phyloP scores from a whole-genome alignment of 2,113 vertebrate species.

The Platycercus adscitus region DNA sequence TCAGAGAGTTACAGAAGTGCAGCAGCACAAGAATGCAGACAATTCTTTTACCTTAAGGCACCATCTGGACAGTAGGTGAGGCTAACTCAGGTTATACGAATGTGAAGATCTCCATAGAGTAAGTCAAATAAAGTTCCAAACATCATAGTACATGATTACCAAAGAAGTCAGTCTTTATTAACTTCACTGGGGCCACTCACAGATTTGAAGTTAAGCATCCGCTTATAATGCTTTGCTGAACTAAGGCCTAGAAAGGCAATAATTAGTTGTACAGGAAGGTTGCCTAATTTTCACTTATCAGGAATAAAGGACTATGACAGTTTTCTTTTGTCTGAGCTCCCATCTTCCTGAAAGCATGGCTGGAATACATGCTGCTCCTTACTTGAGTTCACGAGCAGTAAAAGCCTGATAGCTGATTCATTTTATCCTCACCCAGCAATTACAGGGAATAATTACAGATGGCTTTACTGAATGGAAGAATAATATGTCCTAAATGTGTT shows the following conservation, averaged over 20 bases:
- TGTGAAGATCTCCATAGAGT: not conserved
- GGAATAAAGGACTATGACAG: not conserved
- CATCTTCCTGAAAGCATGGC: not conserved
- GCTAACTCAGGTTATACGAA: not conserved
- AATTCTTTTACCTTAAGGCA: not conserved
- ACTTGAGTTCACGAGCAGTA: not conserved
- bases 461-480: conserved; percentile 35
- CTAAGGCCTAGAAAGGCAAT: not conserved
- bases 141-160: not conserved
- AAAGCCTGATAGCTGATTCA: conserved; percentile 11
- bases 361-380: not conserved
- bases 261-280: not conserved
- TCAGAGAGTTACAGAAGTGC: not conserved
- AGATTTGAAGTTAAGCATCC: not conserved
- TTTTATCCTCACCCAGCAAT: conserved; percentile 48
- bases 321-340: not conserved
- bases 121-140: not conserved
- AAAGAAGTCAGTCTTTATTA: not conserved
- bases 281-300: not conserved
- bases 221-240: not conserved
- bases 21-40: not conserved
- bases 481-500: conserved; percentile 47
- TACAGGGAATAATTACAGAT: conserved; percentile 52
- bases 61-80: not conserved
- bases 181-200: not conserved